Evolutionary conservation across 2,888 invertebrate species (phyloP).

Genomic region (Lasioglossum pauxillum): DNA sequence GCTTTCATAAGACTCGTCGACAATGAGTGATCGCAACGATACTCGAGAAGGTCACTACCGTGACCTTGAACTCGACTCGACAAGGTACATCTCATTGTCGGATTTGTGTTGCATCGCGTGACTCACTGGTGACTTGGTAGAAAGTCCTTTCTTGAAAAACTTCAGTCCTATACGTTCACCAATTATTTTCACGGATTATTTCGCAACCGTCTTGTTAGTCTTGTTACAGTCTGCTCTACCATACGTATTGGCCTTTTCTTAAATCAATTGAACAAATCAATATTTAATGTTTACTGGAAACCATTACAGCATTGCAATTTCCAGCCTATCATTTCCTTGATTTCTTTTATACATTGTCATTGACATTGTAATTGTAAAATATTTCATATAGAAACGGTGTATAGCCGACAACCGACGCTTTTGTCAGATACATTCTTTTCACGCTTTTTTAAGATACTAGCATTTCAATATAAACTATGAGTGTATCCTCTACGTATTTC

Average conservation of each 20-base stretch:
- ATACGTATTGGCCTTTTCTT: no score
- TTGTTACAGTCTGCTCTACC: not conserved
- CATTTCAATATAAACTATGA: not conserved
- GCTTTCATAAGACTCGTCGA: not conserved
- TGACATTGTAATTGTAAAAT: not conserved
- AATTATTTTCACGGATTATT: not conserved
- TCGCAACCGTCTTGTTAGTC: not conserved
- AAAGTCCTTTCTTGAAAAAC: not conserved
- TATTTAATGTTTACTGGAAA: no score
- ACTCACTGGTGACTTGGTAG: not conserved
- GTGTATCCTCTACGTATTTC: not conserved
- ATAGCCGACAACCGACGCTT: no score
- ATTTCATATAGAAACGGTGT: not conserved
- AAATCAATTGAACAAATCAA: no score
- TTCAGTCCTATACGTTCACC: not conserved
- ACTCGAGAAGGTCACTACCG: not conserved
- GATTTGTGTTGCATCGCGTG: not conserved
- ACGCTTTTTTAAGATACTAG: not conserved
- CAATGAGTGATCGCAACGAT: not conserved
- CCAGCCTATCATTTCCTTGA: not conserved
- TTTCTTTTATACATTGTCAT: not conserved
- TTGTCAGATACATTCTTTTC: no score
- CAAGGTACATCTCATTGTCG: not conserved
- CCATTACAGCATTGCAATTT: not conserved
- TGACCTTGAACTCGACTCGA: constrained; percentile 6